Percentiles rank a stretch among this genome's conserved stretches.
Evolutionary conservation across 2,113 vertebrate species (phyloP).

Genomic region (Loxodonta africana): DNA sequence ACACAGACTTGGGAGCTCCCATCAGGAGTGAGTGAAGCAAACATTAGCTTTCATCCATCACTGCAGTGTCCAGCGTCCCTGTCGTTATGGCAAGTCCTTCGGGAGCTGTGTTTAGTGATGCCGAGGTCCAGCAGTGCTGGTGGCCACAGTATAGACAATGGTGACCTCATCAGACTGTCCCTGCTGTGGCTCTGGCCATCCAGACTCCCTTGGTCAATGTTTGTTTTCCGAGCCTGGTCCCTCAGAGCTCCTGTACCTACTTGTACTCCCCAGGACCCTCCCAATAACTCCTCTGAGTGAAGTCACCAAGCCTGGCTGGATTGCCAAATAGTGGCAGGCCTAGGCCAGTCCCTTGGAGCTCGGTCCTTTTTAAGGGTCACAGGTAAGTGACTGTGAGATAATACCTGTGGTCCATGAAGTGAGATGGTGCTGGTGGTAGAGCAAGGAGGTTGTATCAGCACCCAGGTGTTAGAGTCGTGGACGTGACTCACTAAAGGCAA

Average conservation of each 20-base stretch:
- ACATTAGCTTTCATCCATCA: fast-evolving
- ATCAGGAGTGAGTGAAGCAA: not conserved
- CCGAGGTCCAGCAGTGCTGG: not conserved
- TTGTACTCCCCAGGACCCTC: not conserved
- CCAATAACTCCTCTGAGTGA: not conserved
- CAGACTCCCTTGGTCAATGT: not conserved
- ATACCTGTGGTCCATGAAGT: too few relatives aligned
- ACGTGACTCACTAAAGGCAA: not conserved
- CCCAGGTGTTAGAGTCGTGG: not conserved
- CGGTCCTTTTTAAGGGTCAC: not conserved
- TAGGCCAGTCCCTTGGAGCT: not conserved
- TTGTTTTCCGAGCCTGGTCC: not conserved
- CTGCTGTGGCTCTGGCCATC: not conserved
- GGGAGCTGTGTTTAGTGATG: too few relatives aligned
- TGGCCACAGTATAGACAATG: not conserved
- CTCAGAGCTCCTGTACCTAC: not conserved
- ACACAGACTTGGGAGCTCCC: not conserved
- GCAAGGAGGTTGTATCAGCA: not conserved
- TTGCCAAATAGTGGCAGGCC: not conserved
- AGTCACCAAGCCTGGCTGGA: not conserved
- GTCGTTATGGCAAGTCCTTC: too few relatives aligned
- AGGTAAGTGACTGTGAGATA: not conserved
- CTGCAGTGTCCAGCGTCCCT: not conserved
- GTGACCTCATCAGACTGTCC: not conserved
- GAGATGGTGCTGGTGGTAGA: fast-evolving